Evolutionary conservation across 2,797 vertebrate species (phyloP).

Genomic region (Sorex maritimensis): DNA sequence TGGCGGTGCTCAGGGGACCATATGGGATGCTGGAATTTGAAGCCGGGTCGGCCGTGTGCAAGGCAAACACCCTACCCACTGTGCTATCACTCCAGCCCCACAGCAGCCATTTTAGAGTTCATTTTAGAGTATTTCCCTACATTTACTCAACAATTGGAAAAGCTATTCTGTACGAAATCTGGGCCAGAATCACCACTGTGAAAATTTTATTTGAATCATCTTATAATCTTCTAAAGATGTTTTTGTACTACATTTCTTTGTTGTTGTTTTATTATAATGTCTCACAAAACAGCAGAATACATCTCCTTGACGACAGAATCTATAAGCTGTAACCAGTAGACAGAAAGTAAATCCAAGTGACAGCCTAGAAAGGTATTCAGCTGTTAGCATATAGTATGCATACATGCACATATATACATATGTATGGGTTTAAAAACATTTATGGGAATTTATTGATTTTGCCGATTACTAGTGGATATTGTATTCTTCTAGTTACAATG

Average conservation of each 20-base stretch:
- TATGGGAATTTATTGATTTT: constrained; percentile 32
- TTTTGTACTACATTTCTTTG: constrained; percentile 28
- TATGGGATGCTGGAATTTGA: too few species aligned
- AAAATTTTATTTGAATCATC: constrained; percentile 43
- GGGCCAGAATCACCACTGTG: constrained; percentile 3
- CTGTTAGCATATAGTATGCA: background rate
- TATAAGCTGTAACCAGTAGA: too few species aligned
- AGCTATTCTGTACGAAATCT: constrained; percentile 31
- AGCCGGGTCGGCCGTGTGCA: too few species aligned
- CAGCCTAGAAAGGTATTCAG: background rate
- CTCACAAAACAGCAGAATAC: too few species aligned
- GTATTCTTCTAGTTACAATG: constrained; percentile 14
- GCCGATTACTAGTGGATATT: background rate
- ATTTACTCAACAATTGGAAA: constrained; percentile 49
- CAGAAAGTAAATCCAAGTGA: too few species aligned
- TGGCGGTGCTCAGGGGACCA: too few species aligned
- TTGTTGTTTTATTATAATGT: constrained; percentile 1
- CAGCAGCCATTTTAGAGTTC: too few species aligned
- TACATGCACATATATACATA: background rate
- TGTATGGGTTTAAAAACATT: background rate
- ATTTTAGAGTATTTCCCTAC: background rate
- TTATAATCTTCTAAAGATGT: background rate
- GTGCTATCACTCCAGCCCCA: too few species aligned
- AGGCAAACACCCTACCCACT: too few species aligned
- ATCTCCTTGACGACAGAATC: too few species aligned